Percentiles rank a stretch among this genome's conserved stretches.
Conservation (phyloP, 2,797 vertebrate species). For the Brachymystax lenok region DNA sequence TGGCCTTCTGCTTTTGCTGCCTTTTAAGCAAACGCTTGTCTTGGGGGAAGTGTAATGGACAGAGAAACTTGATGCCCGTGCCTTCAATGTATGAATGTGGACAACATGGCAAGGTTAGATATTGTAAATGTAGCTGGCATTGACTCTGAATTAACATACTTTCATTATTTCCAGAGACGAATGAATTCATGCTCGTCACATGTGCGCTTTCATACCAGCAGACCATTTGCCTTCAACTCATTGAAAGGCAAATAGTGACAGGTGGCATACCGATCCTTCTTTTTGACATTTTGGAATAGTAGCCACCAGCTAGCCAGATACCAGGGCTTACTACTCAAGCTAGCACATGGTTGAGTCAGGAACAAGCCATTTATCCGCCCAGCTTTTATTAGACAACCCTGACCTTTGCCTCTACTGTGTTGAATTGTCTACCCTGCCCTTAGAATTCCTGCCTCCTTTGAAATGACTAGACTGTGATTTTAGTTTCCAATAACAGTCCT, state of each 20-base stretch:
- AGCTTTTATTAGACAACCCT: background rate
- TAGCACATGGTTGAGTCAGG: background rate
- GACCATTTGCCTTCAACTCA: no score
- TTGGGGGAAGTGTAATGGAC: no score
- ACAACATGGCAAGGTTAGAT: no score
- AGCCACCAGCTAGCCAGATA: background rate
- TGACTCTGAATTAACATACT: no score
- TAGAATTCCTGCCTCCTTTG: background rate
- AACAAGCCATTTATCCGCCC: background rate
- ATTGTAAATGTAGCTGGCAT: no score
- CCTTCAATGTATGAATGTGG: no score
- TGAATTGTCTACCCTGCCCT: background rate
- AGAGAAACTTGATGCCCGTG: no score
- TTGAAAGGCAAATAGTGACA: background rate
- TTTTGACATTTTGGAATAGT: background rate
- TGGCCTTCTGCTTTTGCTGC: no score
- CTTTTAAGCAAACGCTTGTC: no score
- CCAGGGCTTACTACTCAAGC: no score
- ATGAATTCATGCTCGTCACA: background rate
- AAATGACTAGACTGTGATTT: background rate
- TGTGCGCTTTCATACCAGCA: no score
- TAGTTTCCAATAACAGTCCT: background rate
- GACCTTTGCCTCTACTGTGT: constrained; percentile 1
- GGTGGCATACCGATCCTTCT: background rate
- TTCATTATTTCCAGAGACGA: no score